Evolutionary conservation across 2,888 invertebrate species (phyloP).

Genomic region (Aporophyla nigra): DNA sequence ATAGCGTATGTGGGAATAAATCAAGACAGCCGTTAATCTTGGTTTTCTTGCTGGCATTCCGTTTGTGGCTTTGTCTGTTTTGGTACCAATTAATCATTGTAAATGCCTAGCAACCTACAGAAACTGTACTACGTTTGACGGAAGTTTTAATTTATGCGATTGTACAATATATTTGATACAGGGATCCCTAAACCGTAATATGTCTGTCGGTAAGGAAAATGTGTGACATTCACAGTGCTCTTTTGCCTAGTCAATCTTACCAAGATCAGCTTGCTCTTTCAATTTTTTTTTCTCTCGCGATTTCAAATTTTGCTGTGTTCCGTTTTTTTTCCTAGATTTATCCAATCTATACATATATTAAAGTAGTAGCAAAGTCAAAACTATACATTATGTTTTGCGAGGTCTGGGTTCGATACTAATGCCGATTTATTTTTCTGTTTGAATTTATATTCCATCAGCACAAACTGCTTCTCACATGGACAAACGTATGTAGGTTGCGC

Average conservation of each 20-base stretch:
- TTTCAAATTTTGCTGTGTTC: no score
- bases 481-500: no score
- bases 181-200: not conserved
- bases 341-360: no score
- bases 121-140: not conserved
- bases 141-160: not conserved
- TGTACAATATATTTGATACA: not conserved
- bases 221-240: not conserved
- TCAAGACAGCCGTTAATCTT: conserved; percentile 32
- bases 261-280: not conserved
- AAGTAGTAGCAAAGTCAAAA: no score
- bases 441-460: no score
- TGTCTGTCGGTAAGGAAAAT: not conserved
- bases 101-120: not conserved
- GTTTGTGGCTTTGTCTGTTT: conserved; percentile 22
- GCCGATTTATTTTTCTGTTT: no score
- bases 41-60: conserved; percentile 12
- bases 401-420: no score
- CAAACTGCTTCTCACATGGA: no score
- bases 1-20: conserved; percentile 42
- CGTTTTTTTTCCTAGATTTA: no score
- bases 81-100: conserved; percentile 12
- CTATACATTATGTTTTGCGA: no score
- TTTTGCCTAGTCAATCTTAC: not conserved
- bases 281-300: no score